These are phyloP conservation scores for Syrrhaptes paradoxus DNA, from an alignment of 2,113 vertebrate species.

Conservation along the genomic window DNA sequence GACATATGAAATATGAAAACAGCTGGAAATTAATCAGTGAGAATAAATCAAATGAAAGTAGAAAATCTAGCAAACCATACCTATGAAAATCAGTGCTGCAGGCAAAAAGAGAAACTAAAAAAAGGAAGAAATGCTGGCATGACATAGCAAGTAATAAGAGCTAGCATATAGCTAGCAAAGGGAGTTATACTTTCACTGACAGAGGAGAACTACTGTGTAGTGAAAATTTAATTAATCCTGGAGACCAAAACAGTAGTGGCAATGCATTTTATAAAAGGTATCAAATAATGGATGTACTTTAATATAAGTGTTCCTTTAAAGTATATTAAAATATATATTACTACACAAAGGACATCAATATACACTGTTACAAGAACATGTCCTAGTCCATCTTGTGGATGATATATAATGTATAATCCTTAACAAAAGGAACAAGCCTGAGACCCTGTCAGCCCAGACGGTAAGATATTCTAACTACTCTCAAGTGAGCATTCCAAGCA, in stretches of 20 bases:
- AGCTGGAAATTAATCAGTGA: slow-evolving; percentile 28
- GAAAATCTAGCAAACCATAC: neutral
- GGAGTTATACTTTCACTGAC: neutral
- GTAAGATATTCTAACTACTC: neutral
- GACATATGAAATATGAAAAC: slow-evolving; percentile 4
- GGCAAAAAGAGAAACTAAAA: neutral
- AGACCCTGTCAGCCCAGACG: neutral
- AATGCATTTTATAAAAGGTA: neutral
- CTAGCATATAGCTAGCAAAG: neutral
- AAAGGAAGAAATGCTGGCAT: neutral
- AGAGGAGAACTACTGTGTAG: neutral
- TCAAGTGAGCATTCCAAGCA: neutral
- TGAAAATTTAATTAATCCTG: neutral
- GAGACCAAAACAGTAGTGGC: neutral
- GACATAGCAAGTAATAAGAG: neutral
- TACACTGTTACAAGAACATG: neutral
- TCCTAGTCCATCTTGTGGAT: neutral
- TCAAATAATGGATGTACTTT: neutral
- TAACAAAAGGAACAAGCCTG: neutral
- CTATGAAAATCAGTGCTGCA: neutral
- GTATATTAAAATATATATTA: neutral
- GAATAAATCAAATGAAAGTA: neutral
- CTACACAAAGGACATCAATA: neutral
- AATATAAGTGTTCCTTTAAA: neutral
- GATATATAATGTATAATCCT: neutral